Conservation (phyloP, 2,888 invertebrate genomes). For the Alloplasta piceator region DNA sequence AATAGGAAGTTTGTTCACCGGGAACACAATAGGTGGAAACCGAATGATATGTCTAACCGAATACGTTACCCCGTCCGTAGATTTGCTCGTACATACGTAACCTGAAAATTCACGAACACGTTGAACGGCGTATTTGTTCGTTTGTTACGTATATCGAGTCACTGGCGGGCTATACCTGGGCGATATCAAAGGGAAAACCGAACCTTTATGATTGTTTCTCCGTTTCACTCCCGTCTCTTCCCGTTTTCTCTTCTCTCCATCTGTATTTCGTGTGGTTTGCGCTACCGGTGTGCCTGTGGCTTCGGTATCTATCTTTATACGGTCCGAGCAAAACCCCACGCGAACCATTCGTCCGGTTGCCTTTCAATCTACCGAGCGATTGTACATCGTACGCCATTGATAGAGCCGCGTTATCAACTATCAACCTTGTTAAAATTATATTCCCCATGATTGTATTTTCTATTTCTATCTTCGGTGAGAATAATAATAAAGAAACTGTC, state of each 20-base stretch:
- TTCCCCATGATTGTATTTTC: too few species aligned
- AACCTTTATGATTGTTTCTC: conserved; percentile 82
- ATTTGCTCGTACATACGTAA: conserved; percentile 38
- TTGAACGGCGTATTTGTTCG: conserved; percentile 12
- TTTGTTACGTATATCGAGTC: conserved; percentile 45
- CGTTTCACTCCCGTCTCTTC: conserved; percentile 78
- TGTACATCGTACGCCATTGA: neutral
- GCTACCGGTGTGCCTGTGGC: conserved; percentile 56
- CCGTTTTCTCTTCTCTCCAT: conserved; percentile 68
- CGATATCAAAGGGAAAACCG: conserved; percentile 81
- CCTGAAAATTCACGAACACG: conserved; percentile 11
- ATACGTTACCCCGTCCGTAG: conserved; percentile 77
- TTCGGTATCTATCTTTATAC: conserved; percentile 36
- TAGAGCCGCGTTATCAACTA: too few species aligned
- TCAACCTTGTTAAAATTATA: too few species aligned
- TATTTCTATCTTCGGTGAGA: too few species aligned
- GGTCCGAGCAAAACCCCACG: conserved; percentile 9
- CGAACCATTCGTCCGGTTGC: conserved; percentile 19
- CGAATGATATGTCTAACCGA: conserved; percentile 83
- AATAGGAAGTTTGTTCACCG: conserved; percentile 82
- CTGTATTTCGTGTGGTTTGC: conserved; percentile 73
- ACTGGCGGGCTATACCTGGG: conserved; percentile 47
- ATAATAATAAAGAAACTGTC: too few species aligned
- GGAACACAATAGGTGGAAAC: conserved; percentile 81
- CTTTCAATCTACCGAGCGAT: conserved; percentile 30